Conservation (phyloP, 2,113 vertebrate species). For the Chaetorhynchus papuensis region DNA sequence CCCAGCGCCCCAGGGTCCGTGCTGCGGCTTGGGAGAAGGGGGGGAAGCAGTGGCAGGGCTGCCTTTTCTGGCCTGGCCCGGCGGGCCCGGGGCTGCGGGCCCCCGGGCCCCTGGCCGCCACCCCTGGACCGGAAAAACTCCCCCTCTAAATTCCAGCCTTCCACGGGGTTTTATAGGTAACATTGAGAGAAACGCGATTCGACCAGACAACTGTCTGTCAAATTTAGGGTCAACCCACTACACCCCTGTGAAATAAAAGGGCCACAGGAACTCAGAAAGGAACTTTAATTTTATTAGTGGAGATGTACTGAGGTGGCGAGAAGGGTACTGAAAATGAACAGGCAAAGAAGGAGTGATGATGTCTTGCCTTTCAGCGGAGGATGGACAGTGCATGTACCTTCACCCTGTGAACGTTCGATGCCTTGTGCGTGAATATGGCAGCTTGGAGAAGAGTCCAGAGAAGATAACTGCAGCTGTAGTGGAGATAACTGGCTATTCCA, state of each 20-base stretch:
- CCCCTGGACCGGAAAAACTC: too few species aligned
- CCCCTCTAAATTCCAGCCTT: too few species aligned
- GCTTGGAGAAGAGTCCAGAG: slow-evolving; percentile 91
- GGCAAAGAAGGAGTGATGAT: neutral
- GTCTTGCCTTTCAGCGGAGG: slow-evolving; percentile 78
- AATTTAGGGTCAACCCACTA: too few species aligned
- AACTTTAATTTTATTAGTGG: neutral
- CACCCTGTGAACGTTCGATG: slow-evolving; percentile 95
- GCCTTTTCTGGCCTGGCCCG: too few species aligned
- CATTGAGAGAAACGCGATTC: too few species aligned
- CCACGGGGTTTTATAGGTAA: too few species aligned
- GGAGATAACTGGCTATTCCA: slow-evolving; percentile 91
- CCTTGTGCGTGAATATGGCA: slow-evolving; percentile 90
- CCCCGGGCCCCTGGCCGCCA: too few species aligned
- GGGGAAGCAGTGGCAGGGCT: too few species aligned
- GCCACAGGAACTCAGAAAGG: neutral
- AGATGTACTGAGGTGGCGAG: neutral
- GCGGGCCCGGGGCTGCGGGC: too few species aligned
- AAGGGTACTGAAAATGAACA: neutral
- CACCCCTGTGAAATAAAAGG: neutral
- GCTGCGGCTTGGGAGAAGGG: too few species aligned
- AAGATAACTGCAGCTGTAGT: slow-evolving; percentile 90
- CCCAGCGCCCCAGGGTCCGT: too few species aligned
- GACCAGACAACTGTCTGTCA: too few species aligned
- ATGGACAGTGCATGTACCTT: slow-evolving; percentile 97